These are phyloP conservation scores for Himalopsyche phryganea DNA, from an alignment of 1,140 invertebrate genomes.

Conservation along the genomic window DNA sequence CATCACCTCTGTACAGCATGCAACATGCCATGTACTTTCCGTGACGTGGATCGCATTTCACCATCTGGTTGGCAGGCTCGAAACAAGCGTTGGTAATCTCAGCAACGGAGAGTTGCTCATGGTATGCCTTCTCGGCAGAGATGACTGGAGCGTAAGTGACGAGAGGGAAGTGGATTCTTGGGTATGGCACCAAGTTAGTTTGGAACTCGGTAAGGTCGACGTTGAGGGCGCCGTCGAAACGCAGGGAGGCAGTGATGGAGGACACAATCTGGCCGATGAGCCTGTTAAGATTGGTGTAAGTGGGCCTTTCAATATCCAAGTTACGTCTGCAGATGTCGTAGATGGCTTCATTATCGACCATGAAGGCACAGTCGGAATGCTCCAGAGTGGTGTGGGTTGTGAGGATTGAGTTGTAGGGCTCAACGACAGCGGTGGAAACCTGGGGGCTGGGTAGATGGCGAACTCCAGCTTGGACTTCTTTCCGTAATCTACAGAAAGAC, in stretches of 20 bases:
- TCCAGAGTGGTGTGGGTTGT: constrained; percentile 79
- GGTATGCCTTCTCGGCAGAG: constrained; percentile 82
- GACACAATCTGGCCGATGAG: constrained; percentile 84
- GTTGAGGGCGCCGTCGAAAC: constrained; percentile 86
- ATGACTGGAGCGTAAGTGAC: constrained; percentile 84
- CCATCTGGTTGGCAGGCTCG: constrained; percentile 88
- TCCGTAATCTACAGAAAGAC: constrained; percentile 83
- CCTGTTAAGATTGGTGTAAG: constrained; percentile 75
- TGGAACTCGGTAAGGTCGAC: constrained; percentile 89
- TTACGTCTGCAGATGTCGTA: constrained; percentile 89
- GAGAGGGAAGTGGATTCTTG: constrained; percentile 79
- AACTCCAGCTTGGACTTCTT: constrained; percentile 90
- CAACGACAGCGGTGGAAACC: constrained; percentile 85
- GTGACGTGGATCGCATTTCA: constrained; percentile 86
- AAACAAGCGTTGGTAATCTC: constrained; percentile 90
- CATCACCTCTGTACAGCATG: constrained; percentile 75
- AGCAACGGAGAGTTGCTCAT: constrained; percentile 76
- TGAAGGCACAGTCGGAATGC: constrained; percentile 84
- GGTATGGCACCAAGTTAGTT: constrained; percentile 83
- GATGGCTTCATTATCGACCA: constrained; percentile 85
- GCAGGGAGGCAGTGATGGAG: constrained; percentile 81
- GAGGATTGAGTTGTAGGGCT: constrained; percentile 85
- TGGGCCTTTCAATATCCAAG: constrained; percentile 81
- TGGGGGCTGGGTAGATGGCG: constrained; percentile 85
- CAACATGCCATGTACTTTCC: constrained; percentile 90